Evolutionary conservation across 2,888 invertebrate species (phyloP).

Genomic region (Zygothrica quintamaculata): DNA sequence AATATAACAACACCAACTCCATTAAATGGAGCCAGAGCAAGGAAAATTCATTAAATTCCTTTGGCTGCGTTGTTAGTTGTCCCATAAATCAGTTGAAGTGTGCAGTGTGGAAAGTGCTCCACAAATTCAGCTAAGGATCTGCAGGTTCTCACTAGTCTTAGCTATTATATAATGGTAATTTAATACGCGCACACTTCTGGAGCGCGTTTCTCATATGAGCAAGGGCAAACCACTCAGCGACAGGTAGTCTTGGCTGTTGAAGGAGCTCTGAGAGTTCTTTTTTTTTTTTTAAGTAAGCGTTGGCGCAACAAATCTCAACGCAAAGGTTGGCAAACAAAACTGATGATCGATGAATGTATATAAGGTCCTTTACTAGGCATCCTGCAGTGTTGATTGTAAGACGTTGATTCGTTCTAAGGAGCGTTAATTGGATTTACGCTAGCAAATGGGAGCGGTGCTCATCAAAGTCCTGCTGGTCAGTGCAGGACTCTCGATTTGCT

Average conservation of each 20-base stretch:
- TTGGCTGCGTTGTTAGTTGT: conserved; percentile 30
- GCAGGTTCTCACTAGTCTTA: too few relatives aligned
- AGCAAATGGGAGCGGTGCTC: conserved; percentile 50
- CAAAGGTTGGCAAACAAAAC: conserved; percentile 48
- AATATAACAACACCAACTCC: not conserved
- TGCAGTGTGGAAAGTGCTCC: conserved; percentile 29
- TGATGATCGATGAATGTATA: conserved; percentile 48
- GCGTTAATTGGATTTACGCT: conserved; percentile 75
- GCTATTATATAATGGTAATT: conserved; percentile 61
- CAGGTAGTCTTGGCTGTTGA: conserved; percentile 44
- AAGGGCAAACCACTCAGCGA: conserved; percentile 25
- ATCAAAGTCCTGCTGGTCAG: conserved; percentile 64
- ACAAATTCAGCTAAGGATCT: conserved; percentile 3
- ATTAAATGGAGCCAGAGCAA: conserved; percentile 4
- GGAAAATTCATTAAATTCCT: conserved; percentile 37
- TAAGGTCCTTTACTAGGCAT: conserved; percentile 24
- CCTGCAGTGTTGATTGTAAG: conserved; percentile 41
- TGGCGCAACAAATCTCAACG: conserved; percentile 67
- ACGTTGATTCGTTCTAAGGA: conserved; percentile 36
- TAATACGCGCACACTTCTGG: conserved; percentile 74
- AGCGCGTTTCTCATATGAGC: conserved; percentile 51
- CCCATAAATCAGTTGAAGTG: conserved; percentile 60
- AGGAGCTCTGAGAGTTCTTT: conserved; percentile 21
- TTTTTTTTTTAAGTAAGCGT: too few relatives aligned
- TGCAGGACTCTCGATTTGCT: conserved; percentile 45